A percentile compares a stretch with the other conserved stretches of the same genome.
phyloP scores from a whole-genome alignment of 2,113 vertebrate genomes.

The Syrmaticus mikado region DNA sequence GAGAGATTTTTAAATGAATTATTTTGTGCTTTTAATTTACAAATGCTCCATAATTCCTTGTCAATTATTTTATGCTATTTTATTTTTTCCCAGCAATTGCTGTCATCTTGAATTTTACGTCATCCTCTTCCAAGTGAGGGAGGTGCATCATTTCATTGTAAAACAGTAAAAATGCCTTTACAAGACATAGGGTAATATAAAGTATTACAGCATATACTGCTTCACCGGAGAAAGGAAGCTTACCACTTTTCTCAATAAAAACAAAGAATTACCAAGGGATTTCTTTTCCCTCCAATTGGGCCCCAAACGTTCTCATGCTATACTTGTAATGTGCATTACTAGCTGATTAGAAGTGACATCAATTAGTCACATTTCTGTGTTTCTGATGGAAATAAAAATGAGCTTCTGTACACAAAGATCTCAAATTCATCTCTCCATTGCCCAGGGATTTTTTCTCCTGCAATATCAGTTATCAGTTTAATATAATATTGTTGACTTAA shows the following conservation, averaged over 20 bases:
- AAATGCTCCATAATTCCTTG: not conserved
- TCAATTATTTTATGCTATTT: not conserved
- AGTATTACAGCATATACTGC: constrained; percentile 5
- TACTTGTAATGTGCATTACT: constrained; percentile 62
- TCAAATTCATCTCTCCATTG: constrained; percentile 88
- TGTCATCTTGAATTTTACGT: not conserved
- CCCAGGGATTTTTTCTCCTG: constrained; percentile 87
- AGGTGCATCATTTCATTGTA: not conserved
- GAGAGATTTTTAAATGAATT: not conserved
- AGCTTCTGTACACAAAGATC: constrained; percentile 79
- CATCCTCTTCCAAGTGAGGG: not conserved
- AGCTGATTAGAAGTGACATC: constrained; percentile 79
- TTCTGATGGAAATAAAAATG: constrained; percentile 87
- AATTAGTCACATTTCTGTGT: constrained; percentile 82
- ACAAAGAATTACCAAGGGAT: constrained; percentile 51
- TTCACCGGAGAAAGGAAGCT: constrained; percentile 41
- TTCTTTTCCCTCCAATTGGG: constrained; percentile 40
- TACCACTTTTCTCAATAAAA: constrained; percentile 63
- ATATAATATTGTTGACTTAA: constrained; percentile 99
- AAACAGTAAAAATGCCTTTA: not conserved
- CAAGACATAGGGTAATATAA: constrained; percentile 32
- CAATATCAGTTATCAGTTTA: constrained; percentile 91
- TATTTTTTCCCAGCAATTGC: not conserved
- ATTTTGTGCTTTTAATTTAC: not conserved
- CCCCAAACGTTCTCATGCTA: constrained; percentile 64